A percentile compares a stretch with the other conserved stretches of the same genome.
Conservation (phyloP, 2,888 invertebrate genomes). For the Colostygia pectinataria region DNA sequence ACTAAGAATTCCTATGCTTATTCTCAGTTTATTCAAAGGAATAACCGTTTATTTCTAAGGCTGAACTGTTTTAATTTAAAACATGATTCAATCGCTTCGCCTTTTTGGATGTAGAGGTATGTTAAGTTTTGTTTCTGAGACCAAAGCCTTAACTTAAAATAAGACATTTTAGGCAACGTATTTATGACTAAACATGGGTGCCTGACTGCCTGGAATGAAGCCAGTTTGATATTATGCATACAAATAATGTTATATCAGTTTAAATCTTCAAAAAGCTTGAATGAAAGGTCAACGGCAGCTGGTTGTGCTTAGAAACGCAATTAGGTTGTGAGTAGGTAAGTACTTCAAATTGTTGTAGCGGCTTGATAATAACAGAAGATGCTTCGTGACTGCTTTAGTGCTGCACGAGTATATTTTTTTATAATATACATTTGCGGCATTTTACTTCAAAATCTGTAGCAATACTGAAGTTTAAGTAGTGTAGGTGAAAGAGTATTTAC, state of each 20-base stretch:
- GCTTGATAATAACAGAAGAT: conserved; percentile 71
- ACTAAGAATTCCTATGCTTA: no score
- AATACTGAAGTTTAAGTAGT: not conserved
- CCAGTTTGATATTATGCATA: conserved; percentile 4
- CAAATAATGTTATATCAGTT: conserved; percentile 24
- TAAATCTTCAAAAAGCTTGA: conserved; percentile 36
- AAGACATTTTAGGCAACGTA: no score
- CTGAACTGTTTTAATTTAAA: no score
- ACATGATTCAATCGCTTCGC: no score
- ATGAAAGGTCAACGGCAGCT: conserved; percentile 67
- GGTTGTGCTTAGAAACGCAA: conserved; percentile 77
- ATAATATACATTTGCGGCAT: conserved; percentile 18
- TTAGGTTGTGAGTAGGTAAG: conserved; percentile 61
- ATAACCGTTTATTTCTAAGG: no score
- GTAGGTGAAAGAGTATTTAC: no score
- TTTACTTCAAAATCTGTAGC: conserved; percentile 18
- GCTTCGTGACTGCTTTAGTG: conserved; percentile 60
- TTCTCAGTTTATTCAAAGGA: no score
- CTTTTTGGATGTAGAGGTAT: no score
- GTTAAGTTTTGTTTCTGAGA: no score
- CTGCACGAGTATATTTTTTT: conserved; percentile 33
- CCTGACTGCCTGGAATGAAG: not conserved
- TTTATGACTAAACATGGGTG: no score
- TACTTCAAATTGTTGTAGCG: conserved; percentile 71
- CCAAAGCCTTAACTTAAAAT: no score